Conservation (phyloP, 2,888 invertebrate genomes). For the Noctua janthina region DNA sequence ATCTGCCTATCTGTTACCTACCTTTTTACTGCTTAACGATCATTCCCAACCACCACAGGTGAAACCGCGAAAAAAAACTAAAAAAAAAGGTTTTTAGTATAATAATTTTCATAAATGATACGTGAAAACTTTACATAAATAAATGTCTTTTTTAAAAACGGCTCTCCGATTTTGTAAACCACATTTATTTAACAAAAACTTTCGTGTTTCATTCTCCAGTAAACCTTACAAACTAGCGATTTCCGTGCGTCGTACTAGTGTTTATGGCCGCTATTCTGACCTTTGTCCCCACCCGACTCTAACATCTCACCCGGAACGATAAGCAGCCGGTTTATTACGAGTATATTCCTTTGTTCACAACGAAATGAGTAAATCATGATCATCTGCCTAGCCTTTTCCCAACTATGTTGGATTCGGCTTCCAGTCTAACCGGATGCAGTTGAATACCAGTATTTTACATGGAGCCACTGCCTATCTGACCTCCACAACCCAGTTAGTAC, state of each 20-base stretch:
- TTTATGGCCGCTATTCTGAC: slow-evolving; percentile 54
- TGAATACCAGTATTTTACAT: too few relatives aligned
- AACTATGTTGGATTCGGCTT: too few relatives aligned
- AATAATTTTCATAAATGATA: neutral
- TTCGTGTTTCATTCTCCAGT: neutral
- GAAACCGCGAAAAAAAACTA: neutral
- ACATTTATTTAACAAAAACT: slow-evolving; percentile 25
- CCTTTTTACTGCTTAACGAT: neutral
- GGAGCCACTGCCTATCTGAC: too few relatives aligned
- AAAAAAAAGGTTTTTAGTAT: neutral
- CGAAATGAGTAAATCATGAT: slow-evolving; percentile 36
- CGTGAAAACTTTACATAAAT: neutral
- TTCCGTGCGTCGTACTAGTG: slow-evolving; percentile 23
- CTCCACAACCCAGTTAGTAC: too few relatives aligned
- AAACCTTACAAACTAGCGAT: slow-evolving; percentile 28
- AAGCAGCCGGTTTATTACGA: slow-evolving; percentile 53
- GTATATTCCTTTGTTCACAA: slow-evolving; percentile 39
- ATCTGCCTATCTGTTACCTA: neutral
- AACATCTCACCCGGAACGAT: slow-evolving; percentile 55
- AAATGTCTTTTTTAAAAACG: neutral
- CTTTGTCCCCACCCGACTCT: slow-evolving; percentile 48
- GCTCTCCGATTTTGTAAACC: neutral
- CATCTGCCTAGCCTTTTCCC: too few relatives aligned
- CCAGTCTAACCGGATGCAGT: too few relatives aligned
- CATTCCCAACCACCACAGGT: neutral